A percentile compares a stretch with the other conserved stretches of the same genome.
These are phyloP conservation scores for Hypsopygia costalis DNA, from an alignment of 2,888 invertebrate genomes.

Conservation along the genomic window DNA sequence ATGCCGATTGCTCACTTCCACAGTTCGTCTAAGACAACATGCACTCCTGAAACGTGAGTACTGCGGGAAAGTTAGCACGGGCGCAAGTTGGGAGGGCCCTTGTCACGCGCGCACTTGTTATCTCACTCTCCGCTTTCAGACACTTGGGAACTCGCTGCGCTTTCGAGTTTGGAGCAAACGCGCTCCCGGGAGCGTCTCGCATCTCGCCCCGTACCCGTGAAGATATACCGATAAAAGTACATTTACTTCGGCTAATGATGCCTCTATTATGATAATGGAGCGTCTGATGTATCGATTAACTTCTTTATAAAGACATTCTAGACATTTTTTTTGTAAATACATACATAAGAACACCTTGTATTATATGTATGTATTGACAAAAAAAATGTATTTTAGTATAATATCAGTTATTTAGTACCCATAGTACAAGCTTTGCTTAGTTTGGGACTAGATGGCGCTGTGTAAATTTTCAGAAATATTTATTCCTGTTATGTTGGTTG, in stretches of 20 bases:
- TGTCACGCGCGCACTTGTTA: constrained; percentile 58
- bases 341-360: no score
- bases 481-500: no score
- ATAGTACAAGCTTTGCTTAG: no score
- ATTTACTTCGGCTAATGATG: constrained; percentile 2
- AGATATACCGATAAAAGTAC: background rate
- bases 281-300: constrained; percentile 5
- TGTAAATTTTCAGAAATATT: no score
- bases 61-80: constrained; percentile 38
- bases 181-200: background rate
- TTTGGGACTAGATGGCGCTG: no score
- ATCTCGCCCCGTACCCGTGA: background rate
- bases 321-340: no score
- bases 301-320: background rate
- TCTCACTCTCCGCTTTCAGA: constrained; percentile 32
- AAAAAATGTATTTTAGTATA: no score
- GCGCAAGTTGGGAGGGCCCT: constrained; percentile 47
- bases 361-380: no score
- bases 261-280: constrained; percentile 6
- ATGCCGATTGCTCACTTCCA: constrained; percentile 19
- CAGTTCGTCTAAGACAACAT: constrained; percentile 30
- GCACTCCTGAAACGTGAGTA: constrained; percentile 35
- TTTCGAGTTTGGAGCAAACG: background rate
- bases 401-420: no score
- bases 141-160: constrained; percentile 39